Base-by-base conservation (phyloP, 2,113 vertebrate genomes). In the Nettapus auritus region DNA sequence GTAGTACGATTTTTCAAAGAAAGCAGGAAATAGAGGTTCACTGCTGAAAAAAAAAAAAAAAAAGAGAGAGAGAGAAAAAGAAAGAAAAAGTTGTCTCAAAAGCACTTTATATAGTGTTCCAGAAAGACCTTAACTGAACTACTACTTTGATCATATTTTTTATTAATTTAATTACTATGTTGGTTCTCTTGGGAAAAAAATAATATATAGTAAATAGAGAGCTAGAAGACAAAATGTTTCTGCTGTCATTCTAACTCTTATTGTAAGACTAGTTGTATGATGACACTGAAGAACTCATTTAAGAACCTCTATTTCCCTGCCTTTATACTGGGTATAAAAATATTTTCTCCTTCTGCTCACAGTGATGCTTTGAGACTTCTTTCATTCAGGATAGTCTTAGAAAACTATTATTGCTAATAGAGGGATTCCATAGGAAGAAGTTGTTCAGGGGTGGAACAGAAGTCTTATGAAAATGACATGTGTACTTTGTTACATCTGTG, bases 21-120 rank as follows among this genome's bases (percentile, higher is more conserved):
- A 98, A 96, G 93, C 93, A 98, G 96, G 97, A 98, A 98, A 91
- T 53, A 18, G 84, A 93, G 85, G 92, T 73, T 97, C 71, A 34
- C 69, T 88, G 81, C 55, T 97, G 77, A 66, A 71, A 70, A 83
- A 73, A 87, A 87, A 83, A 84, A 56, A 60, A 94, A 68, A 77
- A 56, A 81, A 44, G 50, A 88, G 64, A 4, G 82, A 87, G 87
- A 89, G 42, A 97, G 52, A 53, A 28, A 38, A 29, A 40, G 82
- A 88, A 87, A 89, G 44, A 97, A 97, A 97, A 91, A 52, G 23
- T 67, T 59, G 17, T 77, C 60, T 88, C 60, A 82, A 97, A 96
- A 95, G 93, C 25, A 46, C 18, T 50, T 33, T 96, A 92, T 95
- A 91, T 92, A 97, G 86, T 3, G 6, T 82, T 96, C n/a, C 62